Base-by-base conservation (phyloP, 1,140 invertebrate genomes). In the Cyclina sinensis region DNA sequence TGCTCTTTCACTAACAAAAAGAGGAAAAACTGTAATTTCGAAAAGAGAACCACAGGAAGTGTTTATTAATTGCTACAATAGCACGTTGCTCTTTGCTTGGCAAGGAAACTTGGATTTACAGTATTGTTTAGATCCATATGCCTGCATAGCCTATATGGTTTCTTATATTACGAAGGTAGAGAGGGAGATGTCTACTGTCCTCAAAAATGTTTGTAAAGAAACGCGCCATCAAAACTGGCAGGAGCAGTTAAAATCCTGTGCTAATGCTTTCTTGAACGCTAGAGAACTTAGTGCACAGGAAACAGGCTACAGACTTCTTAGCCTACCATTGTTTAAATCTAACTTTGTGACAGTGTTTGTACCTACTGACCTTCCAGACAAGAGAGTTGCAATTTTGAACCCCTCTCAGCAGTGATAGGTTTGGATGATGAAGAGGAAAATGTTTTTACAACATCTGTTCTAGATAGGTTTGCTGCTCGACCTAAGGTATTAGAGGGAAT, bases 221-320 rank as follows among this genome's bases (percentile, higher is more conserved):
- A 39, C 18, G 16, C 30, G n/a, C n/a, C 27, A 24, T 39, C 27
- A 54, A 32, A 35, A 48, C 39, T 48, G 46, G 14, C 32, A 37
- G 32, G 46, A 62, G 43, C 21, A 65, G 62, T 51, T 85, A 39
- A 89, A 80, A 43, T 62, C 37, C 30, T 89, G 81, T 89, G 73
- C 51, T n/a, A 68, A 39, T 24, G 74, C 62, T 18, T 89, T 89
- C 74, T 43, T 89, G 21, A 89, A 89, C 78, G 73, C 79, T n/a
- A 57, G 90, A 62, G 74, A 86, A 82, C 35, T 91, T 11, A 90
- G 88, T 81, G 90, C 90, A 39, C 90, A 91, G 81, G 90, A 91
- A 51, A 89, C 90, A 35, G 86, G 54, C 9, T 90, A 91, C 46
- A 32, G 88, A 30, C 76, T 88, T 16, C 62, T 90, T n/a, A 78